phyloP scores from a whole-genome alignment of 2,888 invertebrate genomes.

The Lepidonotus clava region DNA sequence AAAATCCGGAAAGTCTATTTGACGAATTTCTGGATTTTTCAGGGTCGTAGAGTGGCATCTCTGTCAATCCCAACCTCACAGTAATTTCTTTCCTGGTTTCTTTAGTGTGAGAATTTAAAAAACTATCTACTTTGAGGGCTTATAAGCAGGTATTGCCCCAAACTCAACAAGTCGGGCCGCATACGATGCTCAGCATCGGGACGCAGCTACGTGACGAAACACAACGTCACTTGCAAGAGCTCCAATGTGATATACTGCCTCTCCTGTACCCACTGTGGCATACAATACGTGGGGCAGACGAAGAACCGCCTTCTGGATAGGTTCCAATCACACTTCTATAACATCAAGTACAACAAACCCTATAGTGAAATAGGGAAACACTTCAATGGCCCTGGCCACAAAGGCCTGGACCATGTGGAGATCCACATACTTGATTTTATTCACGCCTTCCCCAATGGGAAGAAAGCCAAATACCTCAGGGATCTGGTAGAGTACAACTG shows the following conservation, averaged over 20 bases:
- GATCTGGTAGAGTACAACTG: background rate
- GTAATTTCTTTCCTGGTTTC: no score
- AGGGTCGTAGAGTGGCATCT: no score
- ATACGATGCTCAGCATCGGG: background rate
- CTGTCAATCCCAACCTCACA: no score
- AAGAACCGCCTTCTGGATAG: background rate
- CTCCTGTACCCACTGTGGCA: background rate
- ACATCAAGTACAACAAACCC: background rate
- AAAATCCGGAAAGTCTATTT: no score
- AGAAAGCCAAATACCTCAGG: background rate
- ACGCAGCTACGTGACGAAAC: background rate
- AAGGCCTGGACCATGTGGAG: background rate
- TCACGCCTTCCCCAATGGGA: background rate
- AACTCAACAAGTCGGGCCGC: background rate
- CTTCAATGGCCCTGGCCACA: background rate
- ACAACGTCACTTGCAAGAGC: background rate
- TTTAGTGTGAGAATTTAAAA: no score
- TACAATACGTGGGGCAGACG: background rate
- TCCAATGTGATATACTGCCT: background rate
- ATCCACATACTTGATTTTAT: background rate
- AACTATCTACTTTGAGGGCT: background rate
- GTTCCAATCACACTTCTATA: background rate
- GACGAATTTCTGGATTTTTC: no score
- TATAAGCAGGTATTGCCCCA: background rate
- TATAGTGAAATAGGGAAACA: background rate